Conservation (phyloP, 2,797 vertebrate species). For the Pelochelys cantorii region DNA sequence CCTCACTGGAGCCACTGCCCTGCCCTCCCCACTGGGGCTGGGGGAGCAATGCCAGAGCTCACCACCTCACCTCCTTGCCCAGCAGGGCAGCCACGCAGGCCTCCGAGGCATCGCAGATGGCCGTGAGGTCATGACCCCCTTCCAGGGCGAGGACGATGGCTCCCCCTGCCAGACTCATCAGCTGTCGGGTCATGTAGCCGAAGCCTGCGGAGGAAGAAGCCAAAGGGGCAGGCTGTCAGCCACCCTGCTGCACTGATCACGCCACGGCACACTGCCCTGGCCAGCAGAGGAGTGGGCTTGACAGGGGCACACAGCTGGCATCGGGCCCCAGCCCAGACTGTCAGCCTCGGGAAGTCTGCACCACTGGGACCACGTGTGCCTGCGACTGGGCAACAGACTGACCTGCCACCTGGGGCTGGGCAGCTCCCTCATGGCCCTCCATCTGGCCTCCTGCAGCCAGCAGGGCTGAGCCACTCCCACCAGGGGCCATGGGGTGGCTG, state of each 20-base stretch:
- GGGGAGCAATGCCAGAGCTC: not conserved
- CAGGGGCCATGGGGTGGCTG: not conserved
- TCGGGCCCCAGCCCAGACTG: not conserved
- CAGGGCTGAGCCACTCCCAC: not conserved
- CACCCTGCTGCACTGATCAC: not conserved
- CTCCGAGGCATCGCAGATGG: constrained; percentile 96
- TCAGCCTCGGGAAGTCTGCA: not conserved
- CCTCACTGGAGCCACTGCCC: not conserved
- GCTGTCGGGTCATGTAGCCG: constrained; percentile 92
- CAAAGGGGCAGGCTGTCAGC: accelerated
- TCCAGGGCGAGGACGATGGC: constrained; percentile 92
- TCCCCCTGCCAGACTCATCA: constrained; percentile 93
- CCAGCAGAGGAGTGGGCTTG: not conserved
- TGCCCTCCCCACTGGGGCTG: not conserved
- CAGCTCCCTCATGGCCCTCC: accelerated
- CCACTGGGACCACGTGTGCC: not conserved
- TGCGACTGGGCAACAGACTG: not conserved
- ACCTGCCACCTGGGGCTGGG: not conserved
- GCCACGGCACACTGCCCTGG: not conserved
- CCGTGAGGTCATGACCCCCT: constrained; percentile 95
- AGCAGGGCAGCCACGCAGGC: constrained; percentile 92
- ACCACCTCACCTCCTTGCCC: constrained; percentile 89
- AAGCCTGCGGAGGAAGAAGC: constrained; percentile 83
- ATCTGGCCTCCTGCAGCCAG: accelerated
- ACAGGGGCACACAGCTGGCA: not conserved